Base-by-base conservation (phyloP, 2,888 invertebrate genomes). In the Agriopis marginaria region DNA sequence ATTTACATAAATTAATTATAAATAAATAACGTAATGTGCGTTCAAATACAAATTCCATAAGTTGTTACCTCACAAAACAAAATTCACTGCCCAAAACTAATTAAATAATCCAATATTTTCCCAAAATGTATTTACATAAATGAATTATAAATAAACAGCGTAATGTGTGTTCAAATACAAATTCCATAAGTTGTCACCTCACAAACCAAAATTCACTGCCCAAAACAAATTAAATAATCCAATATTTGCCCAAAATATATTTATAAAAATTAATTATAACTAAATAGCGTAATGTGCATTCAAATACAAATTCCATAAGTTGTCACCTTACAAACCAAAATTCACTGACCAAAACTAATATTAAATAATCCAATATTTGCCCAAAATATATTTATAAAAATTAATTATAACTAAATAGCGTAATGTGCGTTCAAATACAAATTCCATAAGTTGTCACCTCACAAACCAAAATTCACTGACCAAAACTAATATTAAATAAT, bases 241-340 rank as follows among this genome's bases (percentile, higher is more conserved):
- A 44, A 12, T 58, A 42, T 56, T 14, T 56, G 5, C 4, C 17
- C 42, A 56, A 56, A 58, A 58, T 45, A 17, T 44, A 58, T 58
- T 58, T 4, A 32, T 4, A 4, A 32, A 1, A 32, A 32, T 1
- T 32, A 32, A 3, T 32, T 32, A 32, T 32, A 32, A n/a, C 4
- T 8, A 42, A 42, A 42, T 8, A 42, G 0, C 42, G 7, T 42
- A 42, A 8, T 42, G 9, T 11, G 1, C 10, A 11, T 45, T 11
- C 10, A 1, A 45, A 45, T 45, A 5, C 10, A 5, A 12, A 14
- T 49, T 49, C 14, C 7, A 8, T 5, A 17, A 0, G 7, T 50
- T 50, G 14, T 50, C 17, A 50, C 12, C 17, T 49, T 2, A 14
- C 7, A 49, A 14, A 2, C 11, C 32, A 53, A 53, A 32, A 53